Percentiles rank a stretch among this genome's conserved stretches.
phyloP scores from a whole-genome alignment of 2,797 vertebrate species.

The Halcyon smyrnensis region DNA sequence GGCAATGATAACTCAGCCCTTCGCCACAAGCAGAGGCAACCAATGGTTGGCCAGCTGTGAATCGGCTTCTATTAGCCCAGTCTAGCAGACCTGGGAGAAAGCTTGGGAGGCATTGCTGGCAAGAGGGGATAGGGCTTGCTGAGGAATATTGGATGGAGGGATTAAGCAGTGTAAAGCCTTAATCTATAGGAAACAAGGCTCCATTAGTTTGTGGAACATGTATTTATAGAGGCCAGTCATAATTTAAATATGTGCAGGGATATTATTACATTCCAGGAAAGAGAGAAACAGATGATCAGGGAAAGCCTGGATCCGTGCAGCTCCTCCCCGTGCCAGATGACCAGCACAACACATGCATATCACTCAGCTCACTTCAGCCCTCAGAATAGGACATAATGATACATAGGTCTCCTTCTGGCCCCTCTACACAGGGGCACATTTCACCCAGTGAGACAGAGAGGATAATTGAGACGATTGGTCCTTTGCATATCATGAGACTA shows the following conservation, averaged over 20 bases:
- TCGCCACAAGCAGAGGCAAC: background rate
- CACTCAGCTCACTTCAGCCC: background rate
- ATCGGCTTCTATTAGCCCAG: background rate
- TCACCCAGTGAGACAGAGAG: background rate
- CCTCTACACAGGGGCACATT: background rate
- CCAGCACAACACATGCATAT: background rate
- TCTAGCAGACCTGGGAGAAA: background rate
- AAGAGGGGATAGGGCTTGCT: background rate
- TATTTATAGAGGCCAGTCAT: background rate
- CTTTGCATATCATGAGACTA: background rate
- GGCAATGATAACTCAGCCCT: background rate
- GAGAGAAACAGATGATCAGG: background rate
- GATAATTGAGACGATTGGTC: conserved; percentile 2
- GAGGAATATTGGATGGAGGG: background rate
- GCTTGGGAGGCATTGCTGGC: background rate
- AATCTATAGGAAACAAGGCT: background rate
- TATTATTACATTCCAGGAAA: background rate
- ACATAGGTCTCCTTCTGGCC: background rate
- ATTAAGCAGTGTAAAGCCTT: background rate
- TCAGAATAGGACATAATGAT: background rate
- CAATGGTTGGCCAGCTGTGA: background rate
- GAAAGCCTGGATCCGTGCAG: background rate
- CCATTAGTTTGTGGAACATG: background rate
- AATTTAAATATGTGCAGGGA: background rate
- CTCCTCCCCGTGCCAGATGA: background rate